phyloP scores from a whole-genome alignment of 2,797 vertebrate genomes.

The Ispidina picta region DNA sequence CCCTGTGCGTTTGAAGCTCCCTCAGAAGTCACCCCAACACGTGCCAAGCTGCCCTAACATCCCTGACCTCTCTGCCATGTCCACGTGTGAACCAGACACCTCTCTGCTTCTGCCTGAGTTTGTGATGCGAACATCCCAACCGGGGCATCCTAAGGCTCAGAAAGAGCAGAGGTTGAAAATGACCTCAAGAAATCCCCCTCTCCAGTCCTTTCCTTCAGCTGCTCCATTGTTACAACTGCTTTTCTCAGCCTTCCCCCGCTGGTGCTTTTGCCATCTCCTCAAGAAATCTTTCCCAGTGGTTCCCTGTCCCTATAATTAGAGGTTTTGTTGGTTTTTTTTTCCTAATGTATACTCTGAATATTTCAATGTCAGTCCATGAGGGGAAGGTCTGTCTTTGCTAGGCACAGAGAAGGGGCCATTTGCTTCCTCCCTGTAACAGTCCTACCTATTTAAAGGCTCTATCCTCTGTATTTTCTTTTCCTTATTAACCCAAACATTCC shows the following conservation, averaged over 20 bases:
- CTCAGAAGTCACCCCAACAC: background rate
- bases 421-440: background rate
- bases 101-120: background rate
- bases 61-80: background rate
- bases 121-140: background rate
- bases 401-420: background rate
- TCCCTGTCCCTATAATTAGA: background rate
- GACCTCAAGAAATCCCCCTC: background rate
- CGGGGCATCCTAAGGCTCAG: background rate
- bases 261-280: conserved; percentile 31
- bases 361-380: background rate
- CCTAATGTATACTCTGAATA: background rate
- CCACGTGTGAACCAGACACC: background rate
- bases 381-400: background rate
- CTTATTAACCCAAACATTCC: background rate
- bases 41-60: background rate
- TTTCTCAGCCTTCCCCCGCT: conserved; percentile 12
- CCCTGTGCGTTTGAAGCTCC: background rate
- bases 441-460: background rate
- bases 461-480: background rate
- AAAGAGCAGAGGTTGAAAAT: background rate
- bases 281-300: conserved; percentile 21
- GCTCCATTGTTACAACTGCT: background rate
- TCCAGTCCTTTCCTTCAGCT: background rate
- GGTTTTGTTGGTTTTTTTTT: background rate